phyloP scores from a whole-genome alignment of 1,140 invertebrate species.

The Drosophila mauritiana region DNA sequence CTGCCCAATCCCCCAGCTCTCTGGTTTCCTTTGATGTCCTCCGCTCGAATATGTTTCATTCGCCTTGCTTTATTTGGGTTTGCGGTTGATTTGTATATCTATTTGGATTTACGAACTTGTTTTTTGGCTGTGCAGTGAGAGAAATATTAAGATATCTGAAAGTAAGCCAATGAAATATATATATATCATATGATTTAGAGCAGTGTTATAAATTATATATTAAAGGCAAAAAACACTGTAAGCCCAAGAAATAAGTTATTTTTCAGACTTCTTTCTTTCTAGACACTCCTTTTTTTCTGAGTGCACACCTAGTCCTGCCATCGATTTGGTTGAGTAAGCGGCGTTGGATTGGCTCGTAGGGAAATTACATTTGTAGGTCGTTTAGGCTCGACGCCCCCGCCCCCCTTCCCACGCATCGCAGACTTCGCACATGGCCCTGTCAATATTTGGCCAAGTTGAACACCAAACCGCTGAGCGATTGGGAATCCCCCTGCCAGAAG shows the following conservation, averaged over 20 bases:
- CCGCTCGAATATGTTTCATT: slow-evolving; percentile 30
- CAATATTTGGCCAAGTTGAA: slow-evolving; percentile 48
- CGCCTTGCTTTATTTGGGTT: slow-evolving; percentile 33
- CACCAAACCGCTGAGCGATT: slow-evolving; percentile 33
- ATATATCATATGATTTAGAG: too few relatives aligned
- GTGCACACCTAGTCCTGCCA: slow-evolving; percentile 21
- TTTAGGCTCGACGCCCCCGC: slow-evolving; percentile 17
- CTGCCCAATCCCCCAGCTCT: slow-evolving; percentile 3
- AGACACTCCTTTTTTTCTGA: background rate
- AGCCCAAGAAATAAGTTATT: too few relatives aligned
- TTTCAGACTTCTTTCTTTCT: too few relatives aligned
- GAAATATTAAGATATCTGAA: background rate
- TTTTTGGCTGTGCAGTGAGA: slow-evolving; percentile 20
- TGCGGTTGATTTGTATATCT: slow-evolving; percentile 64
- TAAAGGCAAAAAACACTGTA: too few relatives aligned
- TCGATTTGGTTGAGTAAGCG: slow-evolving; percentile 39
- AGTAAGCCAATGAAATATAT: too few relatives aligned
- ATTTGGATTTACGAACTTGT: slow-evolving; percentile 35
- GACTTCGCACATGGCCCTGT: slow-evolving; percentile 41
- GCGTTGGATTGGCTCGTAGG: slow-evolving; percentile 29
- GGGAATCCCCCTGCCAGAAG: background rate
- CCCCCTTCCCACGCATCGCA: too few relatives aligned
- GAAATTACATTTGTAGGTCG: slow-evolving; percentile 57
- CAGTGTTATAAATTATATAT: too few relatives aligned
- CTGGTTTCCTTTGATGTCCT: slow-evolving; percentile 22